Percentiles rank a stretch among this genome's conserved stretches.
phyloP scores from a whole-genome alignment of 2,113 vertebrate genomes.

The Nestor notabilis region DNA sequence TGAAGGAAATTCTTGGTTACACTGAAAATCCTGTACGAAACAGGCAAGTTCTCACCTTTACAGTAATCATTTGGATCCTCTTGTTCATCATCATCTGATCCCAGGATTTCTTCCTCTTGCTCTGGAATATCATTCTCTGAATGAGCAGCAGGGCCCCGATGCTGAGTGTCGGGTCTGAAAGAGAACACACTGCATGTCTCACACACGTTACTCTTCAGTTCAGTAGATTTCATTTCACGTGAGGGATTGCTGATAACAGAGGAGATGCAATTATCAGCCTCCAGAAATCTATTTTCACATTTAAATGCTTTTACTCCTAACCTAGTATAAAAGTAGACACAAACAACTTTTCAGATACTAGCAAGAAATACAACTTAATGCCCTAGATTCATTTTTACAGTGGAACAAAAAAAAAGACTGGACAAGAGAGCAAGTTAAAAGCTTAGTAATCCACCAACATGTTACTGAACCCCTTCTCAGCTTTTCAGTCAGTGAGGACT shows the following conservation, averaged over 20 bases:
- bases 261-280: background rate
- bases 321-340: background rate
- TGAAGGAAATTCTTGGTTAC: background rate
- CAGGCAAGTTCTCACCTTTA: constrained; percentile 77
- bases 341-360: background rate
- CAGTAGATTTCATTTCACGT: background rate
- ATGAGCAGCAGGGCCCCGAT: constrained; percentile 81
- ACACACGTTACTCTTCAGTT: fast-evolving
- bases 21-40: background rate
- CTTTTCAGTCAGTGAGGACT: background rate
- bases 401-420: background rate
- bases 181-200: background rate
- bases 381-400: background rate
- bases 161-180: constrained; percentile 88
- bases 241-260: background rate
- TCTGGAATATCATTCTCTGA: constrained; percentile 88
- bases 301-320: background rate
- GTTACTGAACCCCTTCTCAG: background rate
- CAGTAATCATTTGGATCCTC: constrained; percentile 98
- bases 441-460: background rate
- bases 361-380: background rate
- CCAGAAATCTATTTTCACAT: background rate
- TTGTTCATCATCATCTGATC: constrained; percentile 96
- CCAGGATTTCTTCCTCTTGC: constrained; percentile 95
- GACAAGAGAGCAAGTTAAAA: background rate